Conservation (phyloP, 2,113 vertebrate genomes). For the Mobula hypostoma region DNA sequence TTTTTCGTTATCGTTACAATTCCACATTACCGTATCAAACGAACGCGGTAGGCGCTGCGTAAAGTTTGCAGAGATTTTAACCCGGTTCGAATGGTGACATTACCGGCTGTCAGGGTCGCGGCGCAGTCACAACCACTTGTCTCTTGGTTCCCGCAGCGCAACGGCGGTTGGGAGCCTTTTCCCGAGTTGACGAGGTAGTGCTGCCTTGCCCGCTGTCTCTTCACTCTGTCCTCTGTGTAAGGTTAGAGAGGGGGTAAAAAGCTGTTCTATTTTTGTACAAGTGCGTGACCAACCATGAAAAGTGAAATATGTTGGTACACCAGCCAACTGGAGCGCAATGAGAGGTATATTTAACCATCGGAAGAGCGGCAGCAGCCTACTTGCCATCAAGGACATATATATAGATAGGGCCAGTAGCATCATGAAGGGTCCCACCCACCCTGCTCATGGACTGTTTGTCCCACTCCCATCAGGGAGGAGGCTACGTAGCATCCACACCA, state of each 20-base stretch:
- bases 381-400: too few species aligned
- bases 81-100: not conserved
- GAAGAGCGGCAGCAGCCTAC: too few species aligned
- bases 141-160: not conserved
- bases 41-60: not conserved
- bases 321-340: not conserved
- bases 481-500: too few species aligned
- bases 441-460: too few species aligned
- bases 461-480: too few species aligned
- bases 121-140: not conserved
- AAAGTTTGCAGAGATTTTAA: not conserved
- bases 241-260: not conserved
- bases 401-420: too few species aligned
- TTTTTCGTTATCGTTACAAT: not conserved
- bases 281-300: not conserved
- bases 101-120: constrained; percentile 14
- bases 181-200: too few species aligned
- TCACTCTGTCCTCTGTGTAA: not conserved
- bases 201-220: not conserved
- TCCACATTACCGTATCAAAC: not conserved
- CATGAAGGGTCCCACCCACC: too few species aligned
- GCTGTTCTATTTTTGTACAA: constrained; percentile 24
- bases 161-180: not conserved
- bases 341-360: constrained; percentile 8
- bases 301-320: not conserved